These are phyloP conservation scores for Forbesichthys papilliferus DNA, from an alignment of 2,113 vertebrate species.

Conservation along the genomic window DNA sequence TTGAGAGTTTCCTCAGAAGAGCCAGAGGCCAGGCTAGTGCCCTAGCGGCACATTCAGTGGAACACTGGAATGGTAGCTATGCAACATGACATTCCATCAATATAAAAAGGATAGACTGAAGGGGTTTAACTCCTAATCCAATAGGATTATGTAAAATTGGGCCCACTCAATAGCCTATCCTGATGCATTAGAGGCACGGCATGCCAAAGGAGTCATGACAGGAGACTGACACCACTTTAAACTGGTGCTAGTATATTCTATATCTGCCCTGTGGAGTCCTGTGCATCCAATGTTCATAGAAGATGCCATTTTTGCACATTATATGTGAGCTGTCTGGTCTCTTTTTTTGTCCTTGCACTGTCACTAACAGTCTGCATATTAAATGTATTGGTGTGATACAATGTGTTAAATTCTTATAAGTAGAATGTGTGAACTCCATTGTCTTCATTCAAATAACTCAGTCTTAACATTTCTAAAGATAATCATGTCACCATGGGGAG, in stretches of 20 bases:
- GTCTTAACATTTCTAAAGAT: slow-evolving; percentile 6
- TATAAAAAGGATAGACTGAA: slow-evolving; percentile 58
- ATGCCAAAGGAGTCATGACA: slow-evolving; percentile 60
- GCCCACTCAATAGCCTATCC: slow-evolving; percentile 58
- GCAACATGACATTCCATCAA: slow-evolving; percentile 75
- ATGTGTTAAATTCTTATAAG: neutral
- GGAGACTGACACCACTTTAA: slow-evolving; percentile 50
- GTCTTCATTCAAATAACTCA: neutral
- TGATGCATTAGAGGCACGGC: slow-evolving; percentile 58
- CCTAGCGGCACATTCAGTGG: slow-evolving; percentile 52
- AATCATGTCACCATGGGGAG: slow-evolving; percentile 57
- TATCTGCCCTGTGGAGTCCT: slow-evolving; percentile 12
- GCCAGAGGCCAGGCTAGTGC: slow-evolving; percentile 50
- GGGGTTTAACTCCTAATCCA: slow-evolving; percentile 71
- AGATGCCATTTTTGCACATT: neutral
- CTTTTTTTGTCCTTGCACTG: no score
- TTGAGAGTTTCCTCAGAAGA: no score
- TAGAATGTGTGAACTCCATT: neutral
- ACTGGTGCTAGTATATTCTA: slow-evolving; percentile 33
- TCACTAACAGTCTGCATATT: neutral
- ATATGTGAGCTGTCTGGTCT: no score
- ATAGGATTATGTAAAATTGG: slow-evolving; percentile 71
- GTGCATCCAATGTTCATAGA: slow-evolving; percentile 8
- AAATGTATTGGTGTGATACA: neutral
- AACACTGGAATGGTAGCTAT: slow-evolving; percentile 72